Evolutionary conservation across 2,888 invertebrate genomes (phyloP).

Genomic region (Campoplex capitator): DNA sequence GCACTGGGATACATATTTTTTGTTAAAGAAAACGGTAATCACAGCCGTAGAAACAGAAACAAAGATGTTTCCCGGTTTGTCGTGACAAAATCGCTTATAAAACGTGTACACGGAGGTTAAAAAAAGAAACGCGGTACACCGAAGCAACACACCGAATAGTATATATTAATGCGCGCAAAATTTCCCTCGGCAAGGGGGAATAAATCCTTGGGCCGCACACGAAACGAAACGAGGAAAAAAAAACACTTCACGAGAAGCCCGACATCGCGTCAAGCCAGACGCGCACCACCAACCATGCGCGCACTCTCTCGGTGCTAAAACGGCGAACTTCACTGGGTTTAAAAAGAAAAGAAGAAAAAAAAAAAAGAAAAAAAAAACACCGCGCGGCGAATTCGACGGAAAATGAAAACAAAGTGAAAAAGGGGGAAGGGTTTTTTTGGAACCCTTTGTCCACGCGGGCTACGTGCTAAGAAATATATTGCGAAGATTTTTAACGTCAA

Average conservation of each 20-base stretch:
- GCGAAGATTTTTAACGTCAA: slow-evolving; percentile 7
- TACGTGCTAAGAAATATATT: slow-evolving; percentile 48
- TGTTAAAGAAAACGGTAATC: slow-evolving; percentile 76
- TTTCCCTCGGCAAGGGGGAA: slow-evolving; percentile 66
- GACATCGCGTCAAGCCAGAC: slow-evolving; percentile 50
- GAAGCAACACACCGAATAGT: neutral
- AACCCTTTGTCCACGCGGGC: slow-evolving; percentile 59
- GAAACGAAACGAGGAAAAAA: slow-evolving; percentile 18
- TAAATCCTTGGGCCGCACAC: slow-evolving; percentile 66
- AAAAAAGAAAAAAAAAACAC: too few species aligned
- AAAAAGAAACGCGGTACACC: neutral
- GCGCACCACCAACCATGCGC: slow-evolving; percentile 43
- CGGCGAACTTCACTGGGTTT: slow-evolving; percentile 19
- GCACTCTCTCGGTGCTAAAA: slow-evolving; percentile 27
- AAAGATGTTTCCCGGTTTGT: slow-evolving; percentile 22
- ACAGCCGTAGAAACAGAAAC: slow-evolving; percentile 26
- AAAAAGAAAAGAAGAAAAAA: neutral
- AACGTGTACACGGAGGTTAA: slow-evolving; percentile 44
- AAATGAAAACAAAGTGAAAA: slow-evolving; percentile 10
- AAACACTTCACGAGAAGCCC: slow-evolving; percentile 55
- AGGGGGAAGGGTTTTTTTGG: slow-evolving; percentile 33
- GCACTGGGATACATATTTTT: slow-evolving; percentile 94
- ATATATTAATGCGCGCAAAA: neutral
- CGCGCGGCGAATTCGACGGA: neutral
- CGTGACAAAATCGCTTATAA: slow-evolving; percentile 5